Evolutionary conservation across 2,888 invertebrate species (phyloP).

Genomic region (Epinotia bilunana): DNA sequence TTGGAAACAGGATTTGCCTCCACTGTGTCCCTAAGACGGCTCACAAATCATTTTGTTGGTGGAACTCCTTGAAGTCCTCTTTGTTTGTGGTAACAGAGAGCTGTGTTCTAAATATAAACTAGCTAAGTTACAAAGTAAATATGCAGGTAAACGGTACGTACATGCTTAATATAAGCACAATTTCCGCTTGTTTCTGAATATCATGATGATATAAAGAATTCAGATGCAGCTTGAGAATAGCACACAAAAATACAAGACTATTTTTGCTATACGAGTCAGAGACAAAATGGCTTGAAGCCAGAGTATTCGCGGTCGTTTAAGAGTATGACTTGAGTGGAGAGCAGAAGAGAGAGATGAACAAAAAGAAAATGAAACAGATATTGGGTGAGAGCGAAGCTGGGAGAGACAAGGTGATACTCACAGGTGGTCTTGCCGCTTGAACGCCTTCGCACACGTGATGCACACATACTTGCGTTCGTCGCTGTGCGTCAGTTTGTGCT

Average conservation of each 20-base stretch:
- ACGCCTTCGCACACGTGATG: constrained; percentile 97
- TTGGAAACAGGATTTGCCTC: constrained; percentile 23
- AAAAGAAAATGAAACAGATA: background rate
- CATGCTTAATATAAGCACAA: background rate
- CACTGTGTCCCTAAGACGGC: constrained; percentile 35
- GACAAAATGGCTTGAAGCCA: background rate
- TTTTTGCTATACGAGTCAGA: background rate
- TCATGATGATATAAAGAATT: background rate
- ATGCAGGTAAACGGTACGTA: background rate
- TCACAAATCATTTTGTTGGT: constrained; percentile 21
- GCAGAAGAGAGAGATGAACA: background rate
- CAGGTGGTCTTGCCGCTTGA: constrained; percentile 99
- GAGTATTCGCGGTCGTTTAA: background rate
- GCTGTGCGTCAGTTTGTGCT: constrained; percentile 98
- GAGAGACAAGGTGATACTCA: constrained; percentile 85
- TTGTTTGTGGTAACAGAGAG: background rate
- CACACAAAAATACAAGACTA: background rate
- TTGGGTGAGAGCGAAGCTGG: background rate
- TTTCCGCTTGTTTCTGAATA: background rate
- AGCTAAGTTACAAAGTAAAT: background rate
- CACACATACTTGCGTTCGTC: constrained; percentile 99
- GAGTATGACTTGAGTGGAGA: background rate
- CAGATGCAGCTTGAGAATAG: background rate
- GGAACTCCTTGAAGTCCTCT: constrained; percentile 11
- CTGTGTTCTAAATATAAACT: constrained; percentile 18